Percentiles rank a stretch among this genome's conserved stretches.
These are phyloP conservation scores for Morpho deidamia DNA, from an alignment of 2,888 invertebrate genomes.

Conservation along the genomic window DNA sequence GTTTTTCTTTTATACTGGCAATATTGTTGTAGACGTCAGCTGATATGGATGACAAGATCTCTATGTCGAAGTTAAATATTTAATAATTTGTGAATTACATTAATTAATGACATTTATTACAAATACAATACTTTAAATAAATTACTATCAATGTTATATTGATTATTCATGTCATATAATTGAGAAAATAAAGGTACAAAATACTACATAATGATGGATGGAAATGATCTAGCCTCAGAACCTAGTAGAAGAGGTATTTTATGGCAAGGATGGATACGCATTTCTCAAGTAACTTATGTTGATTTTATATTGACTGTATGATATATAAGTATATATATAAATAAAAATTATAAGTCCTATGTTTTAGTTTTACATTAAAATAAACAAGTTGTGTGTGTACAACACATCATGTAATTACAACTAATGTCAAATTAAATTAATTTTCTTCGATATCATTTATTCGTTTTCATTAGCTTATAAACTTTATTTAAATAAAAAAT, in stretches of 20 bases:
- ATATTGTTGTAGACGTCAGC: constrained; percentile 15
- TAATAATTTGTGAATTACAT: not conserved
- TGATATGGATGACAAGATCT: constrained; percentile 18
- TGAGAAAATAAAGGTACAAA: constrained; percentile 2
- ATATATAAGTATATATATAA: too few species aligned
- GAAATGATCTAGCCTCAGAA: constrained; percentile 82
- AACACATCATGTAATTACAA: too few species aligned
- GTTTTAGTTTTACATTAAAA: too few species aligned
- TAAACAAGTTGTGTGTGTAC: too few species aligned
- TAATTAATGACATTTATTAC: not conserved
- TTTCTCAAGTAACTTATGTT: constrained; percentile 79
- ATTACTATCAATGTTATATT: not conserved
- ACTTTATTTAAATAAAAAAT: too few species aligned
- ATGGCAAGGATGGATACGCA: constrained; percentile 82
- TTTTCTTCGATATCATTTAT: too few species aligned
- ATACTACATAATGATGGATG: constrained; percentile 80
- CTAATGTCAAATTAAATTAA: too few species aligned
- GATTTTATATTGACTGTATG: not conserved
- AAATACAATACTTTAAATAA: not conserved
- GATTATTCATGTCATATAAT: constrained; percentile 10
- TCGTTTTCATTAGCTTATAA: too few species aligned
- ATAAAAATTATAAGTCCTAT: not conserved
- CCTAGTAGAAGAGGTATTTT: constrained; percentile 79
- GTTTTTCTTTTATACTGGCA: constrained; percentile 9
- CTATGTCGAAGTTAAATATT: constrained; percentile 1